Evolutionary conservation across 1,140 invertebrate genomes (phyloP).

Genomic region (Drosophila triauraria): DNA sequence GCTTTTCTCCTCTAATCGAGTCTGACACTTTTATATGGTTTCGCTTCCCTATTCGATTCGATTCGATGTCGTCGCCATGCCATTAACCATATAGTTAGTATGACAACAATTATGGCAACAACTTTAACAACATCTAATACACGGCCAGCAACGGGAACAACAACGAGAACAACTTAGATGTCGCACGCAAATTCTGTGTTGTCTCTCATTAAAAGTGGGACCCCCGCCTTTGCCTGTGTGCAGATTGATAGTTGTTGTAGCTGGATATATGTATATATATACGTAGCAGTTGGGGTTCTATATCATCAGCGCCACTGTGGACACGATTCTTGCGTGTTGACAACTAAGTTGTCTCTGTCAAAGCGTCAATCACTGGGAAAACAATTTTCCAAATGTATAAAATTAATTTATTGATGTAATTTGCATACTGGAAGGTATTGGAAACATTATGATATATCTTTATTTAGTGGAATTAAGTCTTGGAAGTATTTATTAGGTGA

Average conservation of each 20-base stretch:
- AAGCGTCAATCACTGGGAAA: constrained; percentile 67
- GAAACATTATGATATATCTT: not conserved
- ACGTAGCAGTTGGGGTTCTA: not conserved
- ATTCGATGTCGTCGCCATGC: constrained; percentile 31
- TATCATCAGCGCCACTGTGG: constrained; percentile 31
- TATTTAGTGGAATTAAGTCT: not conserved
- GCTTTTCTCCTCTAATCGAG: constrained; percentile 28
- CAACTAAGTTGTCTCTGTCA: constrained; percentile 74
- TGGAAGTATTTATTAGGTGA: not conserved
- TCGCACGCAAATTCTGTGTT: constrained; percentile 78
- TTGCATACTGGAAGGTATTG: constrained; percentile 21
- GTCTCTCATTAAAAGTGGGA: constrained; percentile 70
- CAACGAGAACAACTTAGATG: constrained; percentile 41
- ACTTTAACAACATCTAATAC: constrained; percentile 41
- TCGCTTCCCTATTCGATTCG: constrained; percentile 65
- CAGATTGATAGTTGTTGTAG: constrained; percentile 58
- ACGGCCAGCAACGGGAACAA: constrained; percentile 22
- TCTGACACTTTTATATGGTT: constrained; percentile 75
- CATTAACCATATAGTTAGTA: constrained; percentile 34
- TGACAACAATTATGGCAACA: constrained; percentile 42
- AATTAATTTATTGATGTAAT: constrained; percentile 15
- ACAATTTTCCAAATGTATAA: constrained; percentile 36
- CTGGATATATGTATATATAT: constrained; percentile 5
- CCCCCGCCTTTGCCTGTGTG: constrained; percentile 19
- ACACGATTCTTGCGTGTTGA: constrained; percentile 77